Conservation (phyloP, 2,888 invertebrate species). For the Parnassius orleans region DNA sequence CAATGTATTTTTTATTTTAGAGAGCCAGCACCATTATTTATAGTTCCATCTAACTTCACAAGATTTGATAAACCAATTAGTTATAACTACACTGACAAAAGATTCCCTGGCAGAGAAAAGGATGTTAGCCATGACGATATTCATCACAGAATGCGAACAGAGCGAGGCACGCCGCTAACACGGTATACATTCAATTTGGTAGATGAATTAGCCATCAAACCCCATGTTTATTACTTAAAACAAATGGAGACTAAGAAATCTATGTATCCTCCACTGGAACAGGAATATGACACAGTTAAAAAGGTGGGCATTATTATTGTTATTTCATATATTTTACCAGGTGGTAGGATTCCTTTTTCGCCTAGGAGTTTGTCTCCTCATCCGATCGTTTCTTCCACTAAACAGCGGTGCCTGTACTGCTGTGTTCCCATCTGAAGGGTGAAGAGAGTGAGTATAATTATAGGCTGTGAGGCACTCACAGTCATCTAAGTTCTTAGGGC, state of each 20-base stretch:
- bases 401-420: neutral
- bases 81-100: constrained; percentile 62
- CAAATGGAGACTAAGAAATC: constrained; percentile 70
- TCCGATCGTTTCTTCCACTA: neutral
- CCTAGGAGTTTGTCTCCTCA: neutral
- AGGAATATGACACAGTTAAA: constrained; percentile 68
- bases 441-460: too few relatives aligned
- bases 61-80: constrained; percentile 84
- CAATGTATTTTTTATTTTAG: constrained; percentile 36
- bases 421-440: too few relatives aligned
- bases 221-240: constrained; percentile 80
- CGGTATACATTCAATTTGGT: constrained; percentile 83
- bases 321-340: neutral
- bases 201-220: constrained; percentile 82
- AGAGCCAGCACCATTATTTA: constrained; percentile 79
- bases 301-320: constrained; percentile 51
- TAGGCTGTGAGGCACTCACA: too few relatives aligned
- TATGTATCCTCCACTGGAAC: constrained; percentile 59
- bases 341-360: too few relatives aligned
- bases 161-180: constrained; percentile 72
- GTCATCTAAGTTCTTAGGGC: too few relatives aligned
- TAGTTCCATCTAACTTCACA: constrained; percentile 90
- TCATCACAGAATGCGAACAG: constrained; percentile 52
- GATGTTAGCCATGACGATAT: constrained; percentile 51
- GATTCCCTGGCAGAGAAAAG: constrained; percentile 42